Evolutionary conservation across 1,140 invertebrate species (phyloP).

Genomic region (Kradibia gibbosae): DNA sequence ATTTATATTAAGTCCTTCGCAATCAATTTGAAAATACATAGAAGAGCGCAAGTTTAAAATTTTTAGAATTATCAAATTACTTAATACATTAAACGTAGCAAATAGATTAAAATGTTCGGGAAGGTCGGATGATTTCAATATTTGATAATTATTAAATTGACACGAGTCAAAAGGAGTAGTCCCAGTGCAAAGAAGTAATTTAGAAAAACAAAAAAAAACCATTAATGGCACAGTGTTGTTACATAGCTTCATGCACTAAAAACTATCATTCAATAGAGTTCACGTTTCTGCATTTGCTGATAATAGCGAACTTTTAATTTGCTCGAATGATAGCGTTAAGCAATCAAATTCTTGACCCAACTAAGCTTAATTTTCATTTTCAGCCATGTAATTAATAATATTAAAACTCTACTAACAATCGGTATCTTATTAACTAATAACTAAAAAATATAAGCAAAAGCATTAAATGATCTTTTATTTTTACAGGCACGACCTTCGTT

Average conservation of each 20-base stretch:
- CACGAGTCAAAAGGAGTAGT: too few species aligned
- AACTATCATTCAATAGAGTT: background rate
- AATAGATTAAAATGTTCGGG: too few species aligned
- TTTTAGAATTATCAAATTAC: too few species aligned
- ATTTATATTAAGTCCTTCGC: too few species aligned
- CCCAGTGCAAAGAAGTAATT: slow-evolving; percentile 22
- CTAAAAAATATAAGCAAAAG: too few species aligned
- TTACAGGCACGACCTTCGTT: background rate
- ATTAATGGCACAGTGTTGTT: background rate
- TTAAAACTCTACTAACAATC: background rate
- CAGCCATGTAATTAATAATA: background rate
- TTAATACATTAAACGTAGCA: too few species aligned
- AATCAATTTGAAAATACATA: too few species aligned
- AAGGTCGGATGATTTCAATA: too few species aligned
- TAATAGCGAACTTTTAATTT: slow-evolving; percentile 2
- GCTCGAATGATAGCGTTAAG: slow-evolving; percentile 11
- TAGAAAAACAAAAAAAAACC: slow-evolving; percentile 20
- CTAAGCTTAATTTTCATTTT: slow-evolving; percentile 1
- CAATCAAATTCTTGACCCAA: background rate
- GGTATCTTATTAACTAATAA: too few species aligned
- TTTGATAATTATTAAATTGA: too few species aligned
- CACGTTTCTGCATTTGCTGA: background rate
- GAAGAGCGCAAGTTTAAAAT: too few species aligned
- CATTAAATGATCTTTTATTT: background rate
- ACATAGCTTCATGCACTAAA: background rate